Evolutionary conservation across 2,888 invertebrate species (phyloP), one percentile per base, ranked within the genome.

Genomic region (Dasypolia templi): DNA sequence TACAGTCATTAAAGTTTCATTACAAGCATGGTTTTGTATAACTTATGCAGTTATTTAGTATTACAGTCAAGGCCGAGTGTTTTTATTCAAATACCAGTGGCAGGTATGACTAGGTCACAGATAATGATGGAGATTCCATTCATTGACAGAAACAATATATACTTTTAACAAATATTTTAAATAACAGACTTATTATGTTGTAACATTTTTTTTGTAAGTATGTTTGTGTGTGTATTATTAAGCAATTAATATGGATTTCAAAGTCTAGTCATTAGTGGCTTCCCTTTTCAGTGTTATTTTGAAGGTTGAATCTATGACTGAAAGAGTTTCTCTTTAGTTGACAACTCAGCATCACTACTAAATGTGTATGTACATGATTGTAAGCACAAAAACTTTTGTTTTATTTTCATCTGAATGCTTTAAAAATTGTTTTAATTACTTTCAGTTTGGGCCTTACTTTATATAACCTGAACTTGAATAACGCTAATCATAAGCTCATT

Each of bases 41-140:
- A 77, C 74, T 64, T 75, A 73, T 77, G 75, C 74, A 85, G 63
- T 44, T 73, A 81, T 80, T 75, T 65, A 19, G 53, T 73, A 55
- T 44, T 71, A 59, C 56, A 71, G 74, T 86, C 80, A 84, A 83
- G 84, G 86, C 71, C 65, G 29, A 14, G 35, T 53, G 19, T 75
- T 73, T 76, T 73, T 79, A 74, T 68, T 66, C 14, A 63, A 64
- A 82, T 56, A 51, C 55, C 63, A n/a, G n/a, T 46, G 17, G 3
- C 46, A 46, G 42, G 32, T 68, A 59, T 76, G 59, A 69, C 86
- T 70, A 74, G 75, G 84, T 69, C 72, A 83, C 53, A 64, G 71
- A 75, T 73, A 80, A 80, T 39, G 53, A 3, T 32, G 29, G 65
- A 72, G 55, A 59, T 71, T 69, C 68, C 72, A 72, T 79, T 79